Evolutionary conservation across 2,113 vertebrate genomes (phyloP).

Genomic region (Leptobrachium ailaonicum): DNA sequence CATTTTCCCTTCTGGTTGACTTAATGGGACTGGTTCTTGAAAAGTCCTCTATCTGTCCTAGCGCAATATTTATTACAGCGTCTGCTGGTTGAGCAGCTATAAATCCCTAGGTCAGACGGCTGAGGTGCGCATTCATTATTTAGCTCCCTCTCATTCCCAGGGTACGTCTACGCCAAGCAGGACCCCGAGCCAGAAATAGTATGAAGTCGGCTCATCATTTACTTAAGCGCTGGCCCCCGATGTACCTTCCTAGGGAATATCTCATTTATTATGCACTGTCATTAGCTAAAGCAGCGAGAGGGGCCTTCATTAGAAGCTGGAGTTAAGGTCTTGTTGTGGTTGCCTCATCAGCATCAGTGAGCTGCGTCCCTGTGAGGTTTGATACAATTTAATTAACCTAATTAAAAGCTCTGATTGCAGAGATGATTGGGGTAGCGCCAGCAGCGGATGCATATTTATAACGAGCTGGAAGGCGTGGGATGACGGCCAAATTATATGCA

Average conservation of each 20-base stretch:
- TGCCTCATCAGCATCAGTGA: conserved; percentile 95
- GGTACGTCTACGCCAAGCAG: conserved; percentile 58
- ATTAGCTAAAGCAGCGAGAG: conserved; percentile 71
- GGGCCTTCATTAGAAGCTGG: conserved; percentile 74
- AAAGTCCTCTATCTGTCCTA: conserved; percentile 50
- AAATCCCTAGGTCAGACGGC: conserved; percentile 50
- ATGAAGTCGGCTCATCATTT: conserved; percentile 57
- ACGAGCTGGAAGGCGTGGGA: conserved; percentile 94
- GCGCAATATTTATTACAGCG: conserved; percentile 49
- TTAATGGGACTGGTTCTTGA: conserved; percentile 47
- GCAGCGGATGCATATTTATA: conserved; percentile 92
- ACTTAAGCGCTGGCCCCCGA: conserved; percentile 55
- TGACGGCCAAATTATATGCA: conserved; percentile 90
- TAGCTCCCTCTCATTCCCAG: conserved; percentile 55
- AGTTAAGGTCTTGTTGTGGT: conserved; percentile 87
- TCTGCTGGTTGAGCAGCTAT: conserved; percentile 48
- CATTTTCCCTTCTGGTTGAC: conserved; percentile 21
- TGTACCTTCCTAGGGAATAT: conserved; percentile 70
- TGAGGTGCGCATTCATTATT: conserved; percentile 55
- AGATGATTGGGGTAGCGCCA: conserved; percentile 95
- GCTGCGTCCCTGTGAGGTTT: conserved; percentile 97
- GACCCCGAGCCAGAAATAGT: conserved; percentile 52
- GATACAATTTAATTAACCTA: conserved; percentile 99
- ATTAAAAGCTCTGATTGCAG: conserved; percentile 99
- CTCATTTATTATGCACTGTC: conserved; percentile 73